Conservation (phyloP, 2,797 vertebrate species). For the Melanotaenia nigrans region DNA sequence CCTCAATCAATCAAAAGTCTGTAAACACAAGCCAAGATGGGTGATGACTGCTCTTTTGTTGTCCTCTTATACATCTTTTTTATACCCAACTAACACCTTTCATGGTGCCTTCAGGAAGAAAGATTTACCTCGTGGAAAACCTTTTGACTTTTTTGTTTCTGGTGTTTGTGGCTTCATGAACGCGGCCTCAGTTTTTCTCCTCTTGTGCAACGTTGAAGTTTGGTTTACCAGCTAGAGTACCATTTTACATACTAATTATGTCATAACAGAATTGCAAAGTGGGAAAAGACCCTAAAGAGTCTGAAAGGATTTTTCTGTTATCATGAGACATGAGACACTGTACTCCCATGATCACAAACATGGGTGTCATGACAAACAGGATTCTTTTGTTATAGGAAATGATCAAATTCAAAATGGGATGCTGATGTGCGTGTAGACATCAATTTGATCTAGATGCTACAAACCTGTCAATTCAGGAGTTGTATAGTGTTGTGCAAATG, state of each 20-base stretch:
- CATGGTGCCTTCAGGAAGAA: conserved; percentile 61
- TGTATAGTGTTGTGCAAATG: background rate
- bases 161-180: conserved; percentile 69
- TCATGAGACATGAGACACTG: background rate
- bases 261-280: conserved; percentile 51
- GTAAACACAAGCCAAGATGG: conserved; percentile 35
- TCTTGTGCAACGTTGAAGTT: conserved; percentile 35
- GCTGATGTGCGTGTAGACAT: background rate
- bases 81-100: conserved; percentile 60
- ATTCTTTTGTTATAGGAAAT: background rate
- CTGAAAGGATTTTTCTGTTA: background rate
- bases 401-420: too few relatives aligned
- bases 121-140: conserved; percentile 19
- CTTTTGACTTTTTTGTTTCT: conserved; percentile 26
- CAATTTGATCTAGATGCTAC: background rate
- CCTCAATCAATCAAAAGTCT: conserved; percentile 36
- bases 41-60: conserved; percentile 65
- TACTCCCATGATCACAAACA: background rate
- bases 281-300: conserved; percentile 14
- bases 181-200: conserved; percentile 54
- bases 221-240: conserved; percentile 34
- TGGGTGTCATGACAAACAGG: background rate
- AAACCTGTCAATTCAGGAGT: background rate
- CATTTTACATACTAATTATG: conserved; percentile 29
- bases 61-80: conserved; percentile 59